Conservation (phyloP, 2,888 invertebrate genomes). For the Brachycybe producta region DNA sequence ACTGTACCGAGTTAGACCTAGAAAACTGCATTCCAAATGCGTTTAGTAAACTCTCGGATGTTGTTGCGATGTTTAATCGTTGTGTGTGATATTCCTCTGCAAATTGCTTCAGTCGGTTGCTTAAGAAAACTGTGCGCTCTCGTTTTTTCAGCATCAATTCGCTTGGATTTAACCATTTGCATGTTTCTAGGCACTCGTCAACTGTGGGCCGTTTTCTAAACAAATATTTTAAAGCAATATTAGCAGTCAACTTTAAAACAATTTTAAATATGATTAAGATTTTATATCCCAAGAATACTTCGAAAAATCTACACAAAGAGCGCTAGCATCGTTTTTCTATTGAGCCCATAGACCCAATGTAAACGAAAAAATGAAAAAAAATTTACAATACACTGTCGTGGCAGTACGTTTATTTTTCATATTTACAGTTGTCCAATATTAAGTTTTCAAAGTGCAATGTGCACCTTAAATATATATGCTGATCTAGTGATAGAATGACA, state of each 20-base stretch:
- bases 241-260: too few species aligned
- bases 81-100: slow-evolving; percentile 63
- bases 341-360: too few species aligned
- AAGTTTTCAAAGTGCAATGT: too few species aligned
- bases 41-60: slow-evolving; percentile 43
- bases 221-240: slow-evolving; percentile 1
- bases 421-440: too few species aligned
- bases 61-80: slow-evolving; percentile 48
- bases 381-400: too few species aligned
- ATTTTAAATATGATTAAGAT: too few species aligned
- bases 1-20: slow-evolving; percentile 20
- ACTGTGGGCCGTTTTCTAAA: slow-evolving; percentile 77
- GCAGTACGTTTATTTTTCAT: too few species aligned
- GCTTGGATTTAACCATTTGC: slow-evolving; percentile 78
- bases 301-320: too few species aligned
- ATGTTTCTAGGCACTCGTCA: slow-evolving; percentile 92
- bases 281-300: not conserved
- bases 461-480: too few species aligned
- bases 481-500: too few species aligned
- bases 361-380: too few species aligned
- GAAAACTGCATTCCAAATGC: slow-evolving; percentile 25
- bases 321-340: too few species aligned
- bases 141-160: slow-evolving; percentile 88
- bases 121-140: slow-evolving; percentile 73
- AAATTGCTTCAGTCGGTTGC: slow-evolving; percentile 54